Evolutionary conservation across 2,113 vertebrate species (phyloP), one percentile per base, ranked within the genome.

Genomic region (Cichladusa arquata): DNA sequence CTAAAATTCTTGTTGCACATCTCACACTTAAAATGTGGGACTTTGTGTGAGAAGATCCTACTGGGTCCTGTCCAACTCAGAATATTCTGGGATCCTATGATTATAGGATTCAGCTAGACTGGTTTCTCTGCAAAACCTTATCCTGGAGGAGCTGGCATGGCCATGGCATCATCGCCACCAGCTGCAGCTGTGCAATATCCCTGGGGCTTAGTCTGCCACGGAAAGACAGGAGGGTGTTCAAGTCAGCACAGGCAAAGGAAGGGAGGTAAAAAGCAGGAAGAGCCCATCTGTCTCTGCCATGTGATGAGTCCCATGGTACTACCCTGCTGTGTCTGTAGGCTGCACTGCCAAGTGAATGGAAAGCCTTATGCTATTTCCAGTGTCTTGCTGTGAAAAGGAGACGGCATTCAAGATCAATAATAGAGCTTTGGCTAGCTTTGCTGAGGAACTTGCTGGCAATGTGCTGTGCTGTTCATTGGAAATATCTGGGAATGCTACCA

Each of bases 351-450:
- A 80, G 36, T 16, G 50, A 90, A 38, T 70, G 82, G 81, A 86
- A 58, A 86, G 88, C 45, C 79, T 95, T 92, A 50, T 88, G 88
- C 85, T 95, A 57, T 85, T 95, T 90, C 90, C 82, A 88, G 67
- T 65, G 79, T 81, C 92, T 88, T 93, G 66, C 81, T 95, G 93
- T 74, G 92, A 77, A 91, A 94, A 93, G 71, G 70, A 91, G 84
- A 84, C 28, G 85, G 80, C 80, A 47, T 77, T 90, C 4, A 9
- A 94, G 82, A 93, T 86, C 88, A 58, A 3, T 94, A 94, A 80
- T 15, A 82, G 79, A 80, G 71, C 19, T 86, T 73, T 96, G 88
- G 81, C 88, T 88, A 34, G 28, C 42, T 80, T 69, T 90, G 45
- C 81, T 69, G 74, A 76, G n/a, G 6, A 15, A 72, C 70, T 90